Evolutionary conservation across 2,113 vertebrate genomes (phyloP).

Genomic region (Aptenodytes forsteri): DNA sequence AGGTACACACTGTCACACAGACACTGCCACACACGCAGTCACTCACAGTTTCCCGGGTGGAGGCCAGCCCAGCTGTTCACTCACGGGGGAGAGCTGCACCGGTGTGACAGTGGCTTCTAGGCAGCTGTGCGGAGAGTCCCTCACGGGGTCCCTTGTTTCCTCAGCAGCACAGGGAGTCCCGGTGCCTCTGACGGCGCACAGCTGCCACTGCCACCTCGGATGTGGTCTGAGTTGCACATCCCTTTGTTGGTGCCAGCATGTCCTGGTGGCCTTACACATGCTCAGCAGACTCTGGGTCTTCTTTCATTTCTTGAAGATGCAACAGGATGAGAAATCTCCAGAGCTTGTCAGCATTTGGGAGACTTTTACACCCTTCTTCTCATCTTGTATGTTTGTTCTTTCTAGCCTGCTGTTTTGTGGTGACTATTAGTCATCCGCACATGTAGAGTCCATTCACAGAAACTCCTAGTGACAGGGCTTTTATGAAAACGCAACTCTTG

Average conservation of each 20-base stretch:
- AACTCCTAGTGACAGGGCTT: background rate
- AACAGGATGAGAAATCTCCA: background rate
- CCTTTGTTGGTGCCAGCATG: rapidly evolving
- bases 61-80: background rate
- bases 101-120: background rate
- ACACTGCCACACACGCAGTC: rapidly evolving
- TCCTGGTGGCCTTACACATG: rapidly evolving
- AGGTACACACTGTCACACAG: background rate
- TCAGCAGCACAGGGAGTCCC: rapidly evolving
- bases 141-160: rapidly evolving
- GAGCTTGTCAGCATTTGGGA: background rate
- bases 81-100: rapidly evolving
- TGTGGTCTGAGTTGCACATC: background rate
- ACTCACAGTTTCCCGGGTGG: rapidly evolving
- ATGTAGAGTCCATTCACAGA: background rate
- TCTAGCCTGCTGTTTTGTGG: background rate
- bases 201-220: rapidly evolving
- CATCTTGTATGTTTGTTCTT: rapidly evolving
- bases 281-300: rapidly evolving
- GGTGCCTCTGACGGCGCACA: rapidly evolving
- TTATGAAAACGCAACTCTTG: background rate
- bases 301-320: background rate
- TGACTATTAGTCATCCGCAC: background rate
- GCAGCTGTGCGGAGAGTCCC: background rate
- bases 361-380: background rate